These are phyloP conservation scores for Pantherophis guttatus DNA, from an alignment of 2,113 vertebrate species.

Conservation along the genomic window DNA sequence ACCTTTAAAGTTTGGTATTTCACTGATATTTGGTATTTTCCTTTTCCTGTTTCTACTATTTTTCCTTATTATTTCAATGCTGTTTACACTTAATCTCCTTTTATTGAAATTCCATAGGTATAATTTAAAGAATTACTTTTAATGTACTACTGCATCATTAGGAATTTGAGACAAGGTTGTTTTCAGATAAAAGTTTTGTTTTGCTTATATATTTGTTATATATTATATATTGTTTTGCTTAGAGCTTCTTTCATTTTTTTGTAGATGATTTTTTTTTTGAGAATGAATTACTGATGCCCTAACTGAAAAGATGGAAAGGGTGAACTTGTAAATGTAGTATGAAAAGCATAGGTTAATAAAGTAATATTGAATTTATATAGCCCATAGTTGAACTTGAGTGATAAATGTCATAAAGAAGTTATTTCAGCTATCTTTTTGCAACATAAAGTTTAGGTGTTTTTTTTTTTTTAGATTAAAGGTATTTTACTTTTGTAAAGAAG, in stretches of 20 bases:
- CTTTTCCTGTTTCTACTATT: not conserved
- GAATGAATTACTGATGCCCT: conserved; percentile 32
- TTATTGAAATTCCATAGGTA: conserved; percentile 24
- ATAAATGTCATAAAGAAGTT: not conserved
- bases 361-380: conserved; percentile 5
- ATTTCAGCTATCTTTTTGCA: not conserved
- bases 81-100: conserved; percentile 31
- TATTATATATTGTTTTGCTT: conserved; percentile 8
- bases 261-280: conserved; percentile 44
- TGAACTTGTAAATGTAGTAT: conserved; percentile 31
- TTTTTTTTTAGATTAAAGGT: not conserved
- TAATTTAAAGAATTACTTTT: not conserved
- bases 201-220: not conserved
- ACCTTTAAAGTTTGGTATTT: conserved; percentile 23
- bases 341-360: conserved; percentile 1
- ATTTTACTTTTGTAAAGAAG: not conserved
- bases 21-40: not conserved
- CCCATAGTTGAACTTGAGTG: not conserved
- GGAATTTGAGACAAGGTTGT: not conserved
- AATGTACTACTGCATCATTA: conserved; percentile 1
- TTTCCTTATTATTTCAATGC: conserved; percentile 16
- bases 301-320: conserved; percentile 34
- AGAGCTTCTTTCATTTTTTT: conserved; percentile 32
- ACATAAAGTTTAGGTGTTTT: not conserved
- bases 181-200: conserved; percentile 29